Base-by-base conservation (phyloP, 1,140 invertebrate genomes). In the Eueides isabella region DNA sequence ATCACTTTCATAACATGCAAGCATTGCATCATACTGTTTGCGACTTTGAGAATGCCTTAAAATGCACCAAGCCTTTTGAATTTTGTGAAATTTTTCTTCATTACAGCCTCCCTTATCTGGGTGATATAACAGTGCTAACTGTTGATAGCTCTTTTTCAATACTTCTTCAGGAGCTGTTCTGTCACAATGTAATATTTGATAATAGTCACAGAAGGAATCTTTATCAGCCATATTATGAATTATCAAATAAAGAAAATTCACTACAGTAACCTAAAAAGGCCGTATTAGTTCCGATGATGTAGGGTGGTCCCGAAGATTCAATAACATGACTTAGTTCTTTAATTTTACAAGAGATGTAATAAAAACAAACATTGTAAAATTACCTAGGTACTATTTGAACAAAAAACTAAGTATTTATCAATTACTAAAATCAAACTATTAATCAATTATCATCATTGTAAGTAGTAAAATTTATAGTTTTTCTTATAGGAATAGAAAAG, bases 131-230 rank as follows among this genome's bases (percentile, higher is more conserved):
- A 95, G 89, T 16, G 93, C 90, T 29, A 96, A 85, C 61, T 93
- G 92, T 79, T 95, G 95, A 87, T 96, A 96, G 76, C 91, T 95
- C 75, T 85, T 92, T 82, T 96, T 96, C 29, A 96, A 77, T 80
- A 96, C 95, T 62, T 95, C 94, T 12, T 82, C 79, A 0, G 94
- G 88, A 9, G 95, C 94, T 48, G 90, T 88, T 73, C 87, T 85
- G 2, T 91, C 83, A 77, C 95, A 95, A 26, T 94, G 91, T n/a
- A 96, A 87, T 55, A 95, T 84, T 76, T 92, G 78, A 80, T 96
- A 96, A 79, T 94, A 94, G 81, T 95, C 85, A 16, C 83, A 31
- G 38, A 81, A 75, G 28, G 26, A 35, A 19, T 82, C 66, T 35
- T 68, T 69, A 69, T 76, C 61, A 62, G 76, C 77, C 78, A 80